Percentiles rank a stretch among this genome's conserved stretches.
These are phyloP conservation scores for Pristiophorus japonicus DNA, from an alignment of 2,113 vertebrate species.

Conservation along the genomic window DNA sequence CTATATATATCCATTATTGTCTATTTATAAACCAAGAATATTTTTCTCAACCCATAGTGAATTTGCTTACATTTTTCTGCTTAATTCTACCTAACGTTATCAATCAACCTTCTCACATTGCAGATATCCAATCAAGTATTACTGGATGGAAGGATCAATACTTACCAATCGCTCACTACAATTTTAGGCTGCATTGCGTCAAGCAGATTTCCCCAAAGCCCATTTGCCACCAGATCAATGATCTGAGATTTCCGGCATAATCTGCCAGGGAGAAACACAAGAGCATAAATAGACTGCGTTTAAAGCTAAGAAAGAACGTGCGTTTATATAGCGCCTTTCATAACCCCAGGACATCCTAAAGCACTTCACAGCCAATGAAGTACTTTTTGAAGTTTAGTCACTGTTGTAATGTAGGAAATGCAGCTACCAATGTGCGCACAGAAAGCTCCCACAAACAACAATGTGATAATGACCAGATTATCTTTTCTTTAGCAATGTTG, in stretches of 20 bases:
- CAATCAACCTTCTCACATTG: background rate
- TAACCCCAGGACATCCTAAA: background rate
- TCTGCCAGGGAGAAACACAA: background rate
- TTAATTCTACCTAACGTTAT: background rate
- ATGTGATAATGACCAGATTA: background rate
- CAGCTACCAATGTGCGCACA: too few relatives aligned
- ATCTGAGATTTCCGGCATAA: background rate
- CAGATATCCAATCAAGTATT: background rate
- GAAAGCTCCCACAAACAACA: background rate
- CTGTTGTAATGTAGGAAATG: background rate
- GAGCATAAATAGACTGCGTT: background rate
- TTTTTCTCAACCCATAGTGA: background rate
- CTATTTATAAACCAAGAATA: too few relatives aligned
- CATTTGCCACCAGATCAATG: background rate
- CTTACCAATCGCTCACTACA: slow-evolving; percentile 22
- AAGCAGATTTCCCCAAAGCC: background rate
- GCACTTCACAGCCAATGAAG: background rate
- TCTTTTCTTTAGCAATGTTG: background rate
- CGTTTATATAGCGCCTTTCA: background rate
- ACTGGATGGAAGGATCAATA: background rate
- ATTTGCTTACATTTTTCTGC: background rate
- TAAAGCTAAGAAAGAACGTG: background rate
- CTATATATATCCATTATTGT: too few relatives aligned
- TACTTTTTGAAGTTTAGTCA: background rate
- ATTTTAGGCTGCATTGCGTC: background rate